Conservation (phyloP, 2,888 invertebrate genomes). For the Rhagophthalmus giganteus region DNA sequence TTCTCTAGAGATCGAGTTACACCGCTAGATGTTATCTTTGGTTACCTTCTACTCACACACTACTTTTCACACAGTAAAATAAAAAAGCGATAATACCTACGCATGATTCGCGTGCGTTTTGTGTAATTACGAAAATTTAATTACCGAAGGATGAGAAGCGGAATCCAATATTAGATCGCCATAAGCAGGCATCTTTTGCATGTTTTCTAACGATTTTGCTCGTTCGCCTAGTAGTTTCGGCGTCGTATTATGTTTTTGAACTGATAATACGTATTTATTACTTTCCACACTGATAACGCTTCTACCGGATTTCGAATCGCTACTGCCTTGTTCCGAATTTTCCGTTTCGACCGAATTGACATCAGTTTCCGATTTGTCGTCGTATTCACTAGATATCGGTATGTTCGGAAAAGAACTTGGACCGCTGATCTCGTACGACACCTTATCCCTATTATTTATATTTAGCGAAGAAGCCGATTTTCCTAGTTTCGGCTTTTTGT, state of each 20-base stretch:
- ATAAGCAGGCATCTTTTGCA: conserved; percentile 52
- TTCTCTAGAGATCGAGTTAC: conserved; percentile 27
- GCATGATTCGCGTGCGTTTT: too few relatives aligned
- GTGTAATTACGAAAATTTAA: too few relatives aligned
- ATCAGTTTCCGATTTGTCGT: conserved; percentile 45
- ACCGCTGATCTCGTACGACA: conserved; percentile 6
- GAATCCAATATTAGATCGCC: conserved; percentile 51
- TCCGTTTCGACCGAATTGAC: conserved; percentile 47
- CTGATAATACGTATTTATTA: conserved; percentile 14
- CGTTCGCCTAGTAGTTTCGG: conserved; percentile 32
- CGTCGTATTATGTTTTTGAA: conserved; percentile 12
- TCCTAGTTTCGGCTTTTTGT: conserved; percentile 45
- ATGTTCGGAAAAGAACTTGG: conserved; percentile 37
- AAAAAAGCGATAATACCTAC: too few relatives aligned
- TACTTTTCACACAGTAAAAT: too few relatives aligned
- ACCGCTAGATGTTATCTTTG: conserved; percentile 18
- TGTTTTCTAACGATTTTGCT: conserved; percentile 48
- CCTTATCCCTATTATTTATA: conserved; percentile 15
- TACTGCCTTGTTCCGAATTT: conserved; percentile 37
- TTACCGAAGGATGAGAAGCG: too few relatives aligned
- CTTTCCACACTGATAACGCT: conserved; percentile 25
- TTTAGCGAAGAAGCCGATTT: conserved; percentile 20
- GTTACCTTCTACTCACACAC: conserved; percentile 17
- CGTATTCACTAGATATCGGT: conserved; percentile 40
- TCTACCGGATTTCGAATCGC: conserved; percentile 16